Base-by-base conservation (phyloP, 2,113 vertebrate genomes). In the Urocolius indicus region DNA sequence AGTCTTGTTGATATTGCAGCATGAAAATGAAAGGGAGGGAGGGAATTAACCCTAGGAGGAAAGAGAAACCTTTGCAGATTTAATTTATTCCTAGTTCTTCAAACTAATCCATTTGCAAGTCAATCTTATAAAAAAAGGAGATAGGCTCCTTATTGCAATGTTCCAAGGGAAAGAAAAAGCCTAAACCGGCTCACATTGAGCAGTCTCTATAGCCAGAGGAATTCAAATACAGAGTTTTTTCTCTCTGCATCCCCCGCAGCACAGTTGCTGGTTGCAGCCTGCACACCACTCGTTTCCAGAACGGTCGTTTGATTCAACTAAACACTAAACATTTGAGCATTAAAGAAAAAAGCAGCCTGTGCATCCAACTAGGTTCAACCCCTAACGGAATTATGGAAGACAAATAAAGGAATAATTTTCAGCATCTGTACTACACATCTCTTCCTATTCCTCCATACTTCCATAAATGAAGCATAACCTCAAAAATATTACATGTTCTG, bases 41-140 rank as follows among this genome's bases (percentile, higher is more conserved):
- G 34, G 9, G 71, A 80, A 81, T 93, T 81, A 84, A 86, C 88
- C 65, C 75, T 68, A 58, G 46, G 48, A 93, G 48, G 52, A 91
- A 94, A 55, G 34, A 91, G 54, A 91, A 95, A 84, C 74, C 74
- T 75, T 89, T 73, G 69, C 57, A 87, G 80, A 81, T 94, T 76
- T 90, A 61, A 94, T 96, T 95, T 96, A 90, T 57, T 75, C 73
- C 0, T 19, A 72, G 45, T 79, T 97, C 93, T 90, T 92, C 86
- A 87, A 92, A 81, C 61, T 78, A 93, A 95, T 93, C 79, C 19
- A 87, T 96, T 93, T 94, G 77, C 92, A 93, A 89, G 86, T 84
- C 88, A 86, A 55, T 87, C 90, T 92, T 81, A 78, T n/a, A 27
- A 61, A 65, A 65, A 85, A 81, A 38, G 38, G 30, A 86, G 55